These are phyloP conservation scores for Bovichtus variegatus DNA, from an alignment of 2,797 vertebrate species.

Conservation along the genomic window DNA sequence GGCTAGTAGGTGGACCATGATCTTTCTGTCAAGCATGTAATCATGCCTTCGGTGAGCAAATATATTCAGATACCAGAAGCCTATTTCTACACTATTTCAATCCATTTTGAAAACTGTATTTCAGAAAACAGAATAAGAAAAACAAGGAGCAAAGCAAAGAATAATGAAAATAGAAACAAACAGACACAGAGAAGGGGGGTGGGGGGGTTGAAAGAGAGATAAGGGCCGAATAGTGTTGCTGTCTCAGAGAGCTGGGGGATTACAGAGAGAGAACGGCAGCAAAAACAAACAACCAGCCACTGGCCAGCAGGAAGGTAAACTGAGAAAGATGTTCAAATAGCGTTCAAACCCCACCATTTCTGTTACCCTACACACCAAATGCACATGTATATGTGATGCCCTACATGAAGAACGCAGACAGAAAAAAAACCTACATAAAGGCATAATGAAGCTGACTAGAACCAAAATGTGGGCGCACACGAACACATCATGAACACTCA, in stretches of 20 bases:
- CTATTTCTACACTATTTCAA: background rate
- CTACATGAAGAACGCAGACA: background rate
- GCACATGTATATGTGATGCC: background rate
- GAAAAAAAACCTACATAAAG: background rate
- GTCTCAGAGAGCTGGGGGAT: conserved; percentile 19
- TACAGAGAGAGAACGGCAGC: background rate
- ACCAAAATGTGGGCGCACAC: background rate
- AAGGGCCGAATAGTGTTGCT: conserved; percentile 6
- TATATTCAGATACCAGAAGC: background rate
- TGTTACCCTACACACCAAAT: background rate
- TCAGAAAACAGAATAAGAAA: background rate
- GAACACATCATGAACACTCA: background rate
- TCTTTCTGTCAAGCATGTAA: background rate
- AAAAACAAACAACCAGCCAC: background rate
- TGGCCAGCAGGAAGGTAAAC: conserved; percentile 9
- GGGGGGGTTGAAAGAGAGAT: background rate
- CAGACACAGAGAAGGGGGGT: background rate
- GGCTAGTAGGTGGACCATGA: background rate
- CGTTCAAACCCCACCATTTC: background rate
- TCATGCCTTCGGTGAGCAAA: background rate
- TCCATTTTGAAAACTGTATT: background rate
- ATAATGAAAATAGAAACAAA: background rate
- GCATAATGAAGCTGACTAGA: background rate
- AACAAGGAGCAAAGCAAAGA: background rate
- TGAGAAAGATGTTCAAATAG: conserved; percentile 25